Conservation (phyloP, 2,113 vertebrate species). For the Pelecanoides urinatrix region DNA sequence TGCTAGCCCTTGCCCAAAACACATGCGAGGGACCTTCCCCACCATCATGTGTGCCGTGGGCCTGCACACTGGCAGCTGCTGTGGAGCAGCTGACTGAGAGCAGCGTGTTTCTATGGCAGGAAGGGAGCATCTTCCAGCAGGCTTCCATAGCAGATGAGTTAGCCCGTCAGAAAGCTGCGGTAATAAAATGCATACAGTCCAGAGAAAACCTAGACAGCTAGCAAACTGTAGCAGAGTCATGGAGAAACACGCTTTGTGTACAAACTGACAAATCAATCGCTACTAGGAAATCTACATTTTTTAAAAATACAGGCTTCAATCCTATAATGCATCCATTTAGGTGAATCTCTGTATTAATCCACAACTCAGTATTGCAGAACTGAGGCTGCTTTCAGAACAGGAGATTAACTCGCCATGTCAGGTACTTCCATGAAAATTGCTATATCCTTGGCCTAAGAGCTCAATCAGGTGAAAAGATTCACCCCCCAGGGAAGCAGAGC, state of each 20-base stretch:
- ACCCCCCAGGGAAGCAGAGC: background rate
- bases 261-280: background rate
- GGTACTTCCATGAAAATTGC: background rate
- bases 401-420: background rate
- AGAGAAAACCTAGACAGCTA: background rate
- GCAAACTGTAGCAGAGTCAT: background rate
- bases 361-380: background rate
- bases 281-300: background rate
- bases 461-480: background rate
- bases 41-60: accelerated
- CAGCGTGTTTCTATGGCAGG: background rate
- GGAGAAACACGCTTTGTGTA: accelerated
- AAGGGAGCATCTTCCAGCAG: background rate
- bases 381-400: background rate
- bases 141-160: background rate
- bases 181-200: background rate
- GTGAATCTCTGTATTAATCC: background rate
- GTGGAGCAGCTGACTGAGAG: background rate
- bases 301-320: background rate
- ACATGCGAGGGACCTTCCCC: background rate
- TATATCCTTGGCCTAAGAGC: background rate
- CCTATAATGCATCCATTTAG: background rate
- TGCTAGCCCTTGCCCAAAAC: background rate
- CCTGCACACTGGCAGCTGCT: background rate
- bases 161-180: background rate